phyloP scores from a whole-genome alignment of 2,113 vertebrate genomes.

The Marmota flaviventris region DNA sequence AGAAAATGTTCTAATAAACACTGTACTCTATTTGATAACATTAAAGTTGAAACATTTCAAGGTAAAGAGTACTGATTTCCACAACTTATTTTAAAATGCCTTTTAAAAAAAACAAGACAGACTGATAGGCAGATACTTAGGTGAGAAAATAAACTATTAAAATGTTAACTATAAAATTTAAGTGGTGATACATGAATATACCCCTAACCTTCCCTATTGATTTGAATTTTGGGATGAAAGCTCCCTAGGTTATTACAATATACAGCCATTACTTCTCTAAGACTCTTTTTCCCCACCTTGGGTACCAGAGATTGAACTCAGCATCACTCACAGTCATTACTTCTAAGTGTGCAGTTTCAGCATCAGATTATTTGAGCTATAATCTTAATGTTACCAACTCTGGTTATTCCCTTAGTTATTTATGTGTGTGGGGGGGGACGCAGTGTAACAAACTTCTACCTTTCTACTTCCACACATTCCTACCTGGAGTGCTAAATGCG shows the following conservation, averaged over 20 bases:
- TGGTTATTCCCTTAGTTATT: not conserved
- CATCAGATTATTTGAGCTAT: not conserved
- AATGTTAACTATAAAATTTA: not conserved
- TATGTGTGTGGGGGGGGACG: accelerated
- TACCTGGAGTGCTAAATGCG: not conserved
- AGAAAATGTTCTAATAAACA: not conserved
- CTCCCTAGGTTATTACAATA: not conserved
- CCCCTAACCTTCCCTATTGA: not conserved
- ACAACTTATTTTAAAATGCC: not conserved
- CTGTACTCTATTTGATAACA: not conserved
- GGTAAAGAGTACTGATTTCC: not conserved
- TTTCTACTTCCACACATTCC: not conserved
- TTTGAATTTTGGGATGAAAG: not conserved
- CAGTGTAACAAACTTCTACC: not conserved
- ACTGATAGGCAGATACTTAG: not conserved
- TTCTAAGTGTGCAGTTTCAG: not conserved
- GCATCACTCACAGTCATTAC: not conserved
- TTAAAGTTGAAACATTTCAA: not conserved
- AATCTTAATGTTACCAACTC: not conserved
- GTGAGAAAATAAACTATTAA: not conserved
- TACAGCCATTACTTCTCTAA: not conserved
- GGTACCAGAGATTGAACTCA: no score
- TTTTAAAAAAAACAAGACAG: not conserved
- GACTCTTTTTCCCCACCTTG: no score
- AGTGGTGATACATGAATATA: not conserved